Base-by-base conservation (phyloP, 2,797 vertebrate genomes). In the Chaetophractus vellerosus region DNA sequence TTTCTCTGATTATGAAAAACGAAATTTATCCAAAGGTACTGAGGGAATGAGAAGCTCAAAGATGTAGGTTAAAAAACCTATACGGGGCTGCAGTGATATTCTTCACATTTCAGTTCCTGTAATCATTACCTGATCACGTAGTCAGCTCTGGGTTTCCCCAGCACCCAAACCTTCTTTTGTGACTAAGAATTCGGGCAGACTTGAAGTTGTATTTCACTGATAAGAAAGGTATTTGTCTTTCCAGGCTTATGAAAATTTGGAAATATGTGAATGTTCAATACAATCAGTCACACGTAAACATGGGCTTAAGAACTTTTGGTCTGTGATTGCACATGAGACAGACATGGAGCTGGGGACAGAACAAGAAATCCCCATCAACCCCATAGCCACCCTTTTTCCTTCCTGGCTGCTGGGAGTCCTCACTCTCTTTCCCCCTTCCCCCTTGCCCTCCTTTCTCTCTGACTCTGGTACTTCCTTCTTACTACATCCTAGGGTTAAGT, bases 111-210 rank as follows among this genome's bases (percentile, higher is more conserved):
- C 57, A 18, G 33, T 36, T 61, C n/a, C 28, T 2, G 5, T 76
- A 76, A 19, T 94, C 94, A 92, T 41, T n/a, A 41, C 9, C 4
- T n/a, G 11, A 91, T 18, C 19, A 0, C 0, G 8, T n/a, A 79
- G 90, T 89, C 71, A 87, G 16, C 0, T 84, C 85, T 50, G 41
- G 76, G 3, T 21, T 84, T 72, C 33, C 52, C 59, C 81, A 3
- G 2, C 1, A 68, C n/a, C 50, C 50, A 11, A 78, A 59, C 19
- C n/a, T 76, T 79, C 66, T 87, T 72, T 38, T 26, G 79, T 89
- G 61, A 96, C 82, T 95, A 79, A 95, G 94, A 55, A 59, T 87
- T 78, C 38, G 36, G 50, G 28, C 69, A 5, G 68, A 63, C 61
- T 24, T n/a, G 23, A 64, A 0, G 24, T 9, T 61, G 48, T 26